Evolutionary conservation across 2,113 vertebrate genomes (phyloP), one percentile per base, ranked within the genome.

Genomic region (Cynoglossus semilaevis): DNA sequence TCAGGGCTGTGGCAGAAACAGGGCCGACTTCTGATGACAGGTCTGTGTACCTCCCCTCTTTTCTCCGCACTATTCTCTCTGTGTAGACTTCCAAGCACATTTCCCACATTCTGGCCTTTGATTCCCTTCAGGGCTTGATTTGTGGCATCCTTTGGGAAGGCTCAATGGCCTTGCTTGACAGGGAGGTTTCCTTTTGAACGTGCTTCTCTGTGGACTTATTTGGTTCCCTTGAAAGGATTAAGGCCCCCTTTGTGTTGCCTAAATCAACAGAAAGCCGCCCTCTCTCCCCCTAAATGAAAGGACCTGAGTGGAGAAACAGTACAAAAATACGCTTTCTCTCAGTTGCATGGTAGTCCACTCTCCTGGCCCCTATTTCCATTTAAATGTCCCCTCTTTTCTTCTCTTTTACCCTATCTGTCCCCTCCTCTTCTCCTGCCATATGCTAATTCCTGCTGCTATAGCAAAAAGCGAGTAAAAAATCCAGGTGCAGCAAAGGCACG

Each of bases 171-270:
- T 9, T 79, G 88, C 90, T 92, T 93, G 92, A 94, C 93, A 91
- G 92, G 91, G 91, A 91, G 89, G 77, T 90, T 95, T 94, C 93
- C 90, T 94, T 88, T 92, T 87, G 3, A 66, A 88, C 89, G 84
- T 89, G 87, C 90, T 93, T 88, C 93, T 91, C 89, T 90, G 85
- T 88, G 87, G 90, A 91, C 76, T 77, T 92, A 93, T 94, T 95
- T 94, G 93, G 90, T 92, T 93, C 92, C 91, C 94, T 91, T 94
- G 92, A 95, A 95, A 95, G 93, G 94, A 95, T 96, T 95, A 95
- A 85, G 91, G 72, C 74, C 81, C 84, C 92, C 89, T 96, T 96
- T 98, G 94, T 96, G 90, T 81, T 63, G 80, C 88, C 89, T 93
- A 96, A 97, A 97, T 94, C 94, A 98, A 98, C 95, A 98, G 78